phyloP scores from a whole-genome alignment of 2,888 invertebrate genomes.

The Nemapogon koenigi region DNA sequence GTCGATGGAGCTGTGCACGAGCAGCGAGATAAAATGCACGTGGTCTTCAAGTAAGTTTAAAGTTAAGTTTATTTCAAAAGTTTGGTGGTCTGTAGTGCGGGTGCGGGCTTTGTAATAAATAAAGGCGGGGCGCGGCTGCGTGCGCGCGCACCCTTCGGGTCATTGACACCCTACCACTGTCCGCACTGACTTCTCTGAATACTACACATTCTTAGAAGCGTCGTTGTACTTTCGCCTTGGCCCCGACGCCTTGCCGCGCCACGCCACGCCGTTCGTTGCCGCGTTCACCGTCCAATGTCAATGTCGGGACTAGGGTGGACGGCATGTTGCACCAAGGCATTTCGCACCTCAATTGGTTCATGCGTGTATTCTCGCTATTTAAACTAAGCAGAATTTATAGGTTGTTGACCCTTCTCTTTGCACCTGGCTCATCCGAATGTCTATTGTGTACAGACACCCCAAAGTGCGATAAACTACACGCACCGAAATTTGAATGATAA shows the following conservation, averaged over 20 bases:
- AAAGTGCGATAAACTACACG: no score
- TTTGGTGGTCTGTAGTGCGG: slow-evolving; percentile 29
- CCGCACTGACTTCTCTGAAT: slow-evolving; percentile 35
- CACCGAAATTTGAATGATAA: no score
- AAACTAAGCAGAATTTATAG: slow-evolving; percentile 18
- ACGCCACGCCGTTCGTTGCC: slow-evolving; percentile 15
- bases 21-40: slow-evolving; percentile 36
- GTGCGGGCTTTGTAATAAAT: slow-evolving; percentile 62
- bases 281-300: slow-evolving; percentile 14
- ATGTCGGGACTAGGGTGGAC: slow-evolving; percentile 2
- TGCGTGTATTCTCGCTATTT: not conserved
- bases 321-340: not conserved
- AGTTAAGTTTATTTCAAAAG: slow-evolving; percentile 52
- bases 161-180: slow-evolving; percentile 44
- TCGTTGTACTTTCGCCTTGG: slow-evolving; percentile 28
- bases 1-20: not conserved
- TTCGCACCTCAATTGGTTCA: not conserved
- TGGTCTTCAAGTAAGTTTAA: slow-evolving; percentile 47
- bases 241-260: slow-evolving; percentile 21
- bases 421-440: slow-evolving; percentile 34
- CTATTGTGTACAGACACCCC: no score
- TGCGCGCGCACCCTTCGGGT: slow-evolving; percentile 62
- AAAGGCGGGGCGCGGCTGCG: slow-evolving; percentile 63
- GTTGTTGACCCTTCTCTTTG: slow-evolving; percentile 32
- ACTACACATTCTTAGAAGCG: slow-evolving; percentile 44